Base-by-base conservation (phyloP, 2,888 invertebrate species). In the Nudaria mundana region DNA sequence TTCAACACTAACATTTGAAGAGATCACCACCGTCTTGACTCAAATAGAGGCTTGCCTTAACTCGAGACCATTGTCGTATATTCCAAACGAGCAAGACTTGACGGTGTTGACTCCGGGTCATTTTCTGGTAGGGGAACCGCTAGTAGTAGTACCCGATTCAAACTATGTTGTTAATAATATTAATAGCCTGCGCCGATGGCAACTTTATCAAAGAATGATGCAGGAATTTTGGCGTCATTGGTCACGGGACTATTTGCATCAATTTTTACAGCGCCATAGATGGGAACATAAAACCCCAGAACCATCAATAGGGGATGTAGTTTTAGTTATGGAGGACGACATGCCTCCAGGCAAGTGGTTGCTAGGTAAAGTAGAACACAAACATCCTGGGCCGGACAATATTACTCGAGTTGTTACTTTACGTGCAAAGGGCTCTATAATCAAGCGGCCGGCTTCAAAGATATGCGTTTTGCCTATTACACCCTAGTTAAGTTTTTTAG, bases 161-260 rank as follows among this genome's bases (percentile, higher is more conserved):
- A 28, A 28, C 8, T 28, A 28, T 28, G 28, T 7, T 5, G 11
- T 11, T 14, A 8, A 4, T 5, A 42, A 25, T 4, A 16, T 56
- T 1, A 32, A 10, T 16, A 13, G 23, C 11, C 28, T 54, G 11
- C 28, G 31, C 10, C 39, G 56, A 6, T 61, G 60, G 57, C 53
- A 57, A 15, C 30, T 41, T 4, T 43, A 31, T 12, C 60, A 61
- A 37, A 43, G 38, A 10, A 30, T 58, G 31, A 13, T 57, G 13
- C 20, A 20, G 14, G 42, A 48, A 18, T 56, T 55, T 29, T 62
- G 60, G 60, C 29, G 29, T 2, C 12, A 44, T 10, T 61, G 57
- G 55, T 41, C 32, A 0, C 32, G 32, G 2, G 41, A 37, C 5
- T 41, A 41, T 10, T 12, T 41, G 11, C 16, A 36, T 2, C 26